Evolutionary conservation across 2,113 vertebrate genomes (phyloP), one percentile per base, ranked within the genome.

Genomic region (Corvus moneduloides): DNA sequence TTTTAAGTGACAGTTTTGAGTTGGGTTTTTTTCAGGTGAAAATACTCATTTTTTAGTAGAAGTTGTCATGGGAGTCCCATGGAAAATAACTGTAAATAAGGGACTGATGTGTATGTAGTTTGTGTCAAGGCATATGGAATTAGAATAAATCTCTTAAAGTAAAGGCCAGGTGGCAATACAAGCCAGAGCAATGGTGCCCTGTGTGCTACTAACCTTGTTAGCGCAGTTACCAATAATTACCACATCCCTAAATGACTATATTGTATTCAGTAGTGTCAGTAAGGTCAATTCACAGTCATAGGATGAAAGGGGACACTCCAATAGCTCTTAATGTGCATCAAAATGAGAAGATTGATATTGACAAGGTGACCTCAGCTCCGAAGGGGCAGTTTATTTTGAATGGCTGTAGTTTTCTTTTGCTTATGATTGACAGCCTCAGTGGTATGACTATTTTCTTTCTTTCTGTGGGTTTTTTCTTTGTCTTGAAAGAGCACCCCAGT

Each of bases 261-360:
- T 96, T 97, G 93, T 97, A 32, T 84, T 94, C 89, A 52, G 74
- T 76, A 80, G 77, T 91, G 93, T 91, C 87, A 95, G 59, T 61
- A 91, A 96, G 97, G 96, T 97, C 96, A 97, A 87, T 48, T 92
- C 77, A 46, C 80, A 93, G 94, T 76, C 94, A 87, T 7, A 89
- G 94, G 86, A 96, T 91, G 91, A 89, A 87, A 95, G 76, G 63
- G 76, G 82, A 92, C 91, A 74, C 75, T 94, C 86, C 93, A 94
- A 43, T 92, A 90, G 73, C 84, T 91, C 81, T 79, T 96, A 89
- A 89, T 93, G 56, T 81, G 41, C 73, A 94, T 87, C 90, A 91
- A 66, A 84, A 97, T 74, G 64, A 93, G 94, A 96, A 93, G 90
- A 97, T 94, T 94, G 88, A 96, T 97, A 88, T 86, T 96, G 94